Evolutionary conservation across 1,140 invertebrate species (phyloP).

Genomic region (Uloborus diversus): DNA sequence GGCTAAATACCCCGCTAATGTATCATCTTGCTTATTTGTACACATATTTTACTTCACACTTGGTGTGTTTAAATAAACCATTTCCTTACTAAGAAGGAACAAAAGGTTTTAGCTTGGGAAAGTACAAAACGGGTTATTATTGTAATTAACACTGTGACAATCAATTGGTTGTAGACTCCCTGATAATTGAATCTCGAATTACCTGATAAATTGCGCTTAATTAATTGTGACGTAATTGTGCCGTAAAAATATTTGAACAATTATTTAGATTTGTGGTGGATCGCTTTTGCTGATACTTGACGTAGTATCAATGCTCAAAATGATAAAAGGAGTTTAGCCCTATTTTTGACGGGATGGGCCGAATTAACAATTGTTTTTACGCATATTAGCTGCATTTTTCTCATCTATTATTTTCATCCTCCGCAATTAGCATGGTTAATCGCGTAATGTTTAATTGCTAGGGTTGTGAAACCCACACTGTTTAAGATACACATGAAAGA

Average conservation of each 20-base stretch:
- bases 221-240: slow-evolving; percentile 40
- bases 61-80: slow-evolving; percentile 21
- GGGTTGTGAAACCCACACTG: slow-evolving; percentile 7
- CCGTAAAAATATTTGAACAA: slow-evolving; percentile 54
- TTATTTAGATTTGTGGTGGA: slow-evolving; percentile 44
- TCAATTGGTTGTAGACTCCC: slow-evolving; percentile 35
- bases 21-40: not conserved
- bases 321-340: slow-evolving; percentile 23
- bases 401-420: slow-evolving; percentile 22
- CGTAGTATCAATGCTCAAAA: not conserved
- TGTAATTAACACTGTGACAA: slow-evolving; percentile 46
- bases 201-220: slow-evolving; percentile 54
- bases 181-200: slow-evolving; percentile 56
- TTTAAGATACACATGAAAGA: slow-evolving; percentile 2
- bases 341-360: slow-evolving; percentile 21
- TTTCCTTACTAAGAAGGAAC: slow-evolving; percentile 13
- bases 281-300: slow-evolving; percentile 11
- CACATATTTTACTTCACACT: not conserved
- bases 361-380: slow-evolving; percentile 41
- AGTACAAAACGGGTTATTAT: slow-evolving; percentile 30
- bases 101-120: slow-evolving; percentile 29
- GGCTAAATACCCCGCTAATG: not conserved
- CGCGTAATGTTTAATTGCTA: slow-evolving; percentile 34
- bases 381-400: slow-evolving; percentile 40
- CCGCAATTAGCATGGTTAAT: slow-evolving; percentile 39